These are phyloP conservation scores for Brachynemurus nebulosus DNA, from an alignment of 2,888 invertebrate species.

Conservation along the genomic window DNA sequence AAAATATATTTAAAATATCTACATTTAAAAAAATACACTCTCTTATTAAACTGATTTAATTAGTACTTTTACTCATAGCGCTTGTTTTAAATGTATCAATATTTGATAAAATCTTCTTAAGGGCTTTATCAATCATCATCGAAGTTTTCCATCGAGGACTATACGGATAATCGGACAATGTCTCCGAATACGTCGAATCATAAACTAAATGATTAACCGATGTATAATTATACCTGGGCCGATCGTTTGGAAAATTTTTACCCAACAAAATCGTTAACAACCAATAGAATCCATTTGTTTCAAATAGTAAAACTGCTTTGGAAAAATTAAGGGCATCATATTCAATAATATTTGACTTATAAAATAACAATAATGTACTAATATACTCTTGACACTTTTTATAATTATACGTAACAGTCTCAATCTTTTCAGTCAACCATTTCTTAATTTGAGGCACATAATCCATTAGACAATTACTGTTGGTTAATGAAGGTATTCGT, in stretches of 20 bases:
- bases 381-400: slow-evolving; percentile 34
- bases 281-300: slow-evolving; percentile 47
- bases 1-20: too few species aligned
- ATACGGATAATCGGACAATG: slow-evolving; percentile 25
- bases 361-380: slow-evolving; percentile 29
- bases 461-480: slow-evolving; percentile 33
- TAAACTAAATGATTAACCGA: slow-evolving; percentile 38
- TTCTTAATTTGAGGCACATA: slow-evolving; percentile 42
- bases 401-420: slow-evolving; percentile 24
- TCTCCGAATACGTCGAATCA: slow-evolving; percentile 16
- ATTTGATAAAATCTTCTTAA: slow-evolving; percentile 21
- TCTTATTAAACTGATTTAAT: not conserved
- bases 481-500: slow-evolving; percentile 33
- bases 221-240: slow-evolving; percentile 36
- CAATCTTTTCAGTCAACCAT: slow-evolving; percentile 37
- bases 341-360: slow-evolving; percentile 33
- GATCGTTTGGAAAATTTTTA: slow-evolving; percentile 41
- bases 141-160: slow-evolving; percentile 22
- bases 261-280: slow-evolving; percentile 42
- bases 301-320: slow-evolving; percentile 42
- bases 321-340: slow-evolving; percentile 33
- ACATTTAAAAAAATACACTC: too few species aligned
- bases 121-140: slow-evolving; percentile 25
- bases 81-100: slow-evolving; percentile 13
- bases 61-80: slow-evolving; percentile 1